Evolutionary conservation across 2,797 vertebrate genomes (phyloP).

Genomic region (Melanitta fusca): DNA sequence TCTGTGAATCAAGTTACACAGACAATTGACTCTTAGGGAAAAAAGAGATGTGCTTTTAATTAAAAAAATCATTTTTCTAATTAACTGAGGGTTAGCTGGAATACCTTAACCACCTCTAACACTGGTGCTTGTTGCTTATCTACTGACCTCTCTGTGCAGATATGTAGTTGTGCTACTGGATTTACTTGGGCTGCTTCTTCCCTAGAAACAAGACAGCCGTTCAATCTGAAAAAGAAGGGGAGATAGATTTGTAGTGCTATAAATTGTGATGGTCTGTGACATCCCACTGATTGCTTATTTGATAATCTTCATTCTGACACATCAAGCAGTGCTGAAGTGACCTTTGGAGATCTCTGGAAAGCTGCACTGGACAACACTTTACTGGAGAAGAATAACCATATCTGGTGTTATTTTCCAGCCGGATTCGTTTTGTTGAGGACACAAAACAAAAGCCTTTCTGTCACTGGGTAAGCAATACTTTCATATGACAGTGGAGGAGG

Average conservation of each 20-base stretch:
- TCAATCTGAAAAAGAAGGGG: not conserved
- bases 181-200: not conserved
- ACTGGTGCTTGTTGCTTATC: accelerated
- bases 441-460: constrained; percentile 41
- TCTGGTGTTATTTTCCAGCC: constrained; percentile 3
- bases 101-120: not conserved
- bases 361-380: not conserved
- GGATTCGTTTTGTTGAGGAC: constrained; percentile 34
- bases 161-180: not conserved
- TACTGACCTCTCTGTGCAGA: not conserved
- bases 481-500: constrained; percentile 41
- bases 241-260: not conserved
- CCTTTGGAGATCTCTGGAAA: not conserved
- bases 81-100: not conserved
- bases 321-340: not conserved
- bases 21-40: not conserved
- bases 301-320: constrained; percentile 2
- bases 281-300: not conserved
- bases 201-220: not conserved
- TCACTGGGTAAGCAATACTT: constrained; percentile 36
- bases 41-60: accelerated
- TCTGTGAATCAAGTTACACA: not conserved
- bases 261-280: not conserved
- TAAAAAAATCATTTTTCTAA: not conserved
- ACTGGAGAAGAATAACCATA: constrained; percentile 5